Evolutionary conservation across 2,888 invertebrate genomes (phyloP), one percentile per base, ranked within the genome.

Genomic region (Pterostichus madidus): DNA sequence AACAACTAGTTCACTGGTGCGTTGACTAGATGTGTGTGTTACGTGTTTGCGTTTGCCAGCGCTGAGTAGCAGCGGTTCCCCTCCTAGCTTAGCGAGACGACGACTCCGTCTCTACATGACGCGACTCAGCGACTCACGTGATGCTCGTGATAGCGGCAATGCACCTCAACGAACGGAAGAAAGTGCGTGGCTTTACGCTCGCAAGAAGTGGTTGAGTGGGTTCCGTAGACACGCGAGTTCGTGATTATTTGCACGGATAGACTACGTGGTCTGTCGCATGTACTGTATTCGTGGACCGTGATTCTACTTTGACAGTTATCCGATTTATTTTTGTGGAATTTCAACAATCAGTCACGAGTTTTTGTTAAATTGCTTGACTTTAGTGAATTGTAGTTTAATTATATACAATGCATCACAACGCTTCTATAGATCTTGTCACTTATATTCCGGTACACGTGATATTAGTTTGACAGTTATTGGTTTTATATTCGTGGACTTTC

Each of bases 191-290:
- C 13, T 8, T 15, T 39, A 64, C 32, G 64, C 61, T n/a, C 61
- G 35, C 35, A 32, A 13, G 64, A 64, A 35, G 10, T 35, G 39
- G 39, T 39, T 39, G 39, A 39, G 39, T 39, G 4, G 39, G 71
- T 71, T 71, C 7, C 44, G 7, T 24, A 64, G 64, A 64, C 39
- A 71, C 71, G 71, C 39, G 71, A 44, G 10, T 17, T 13, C 71
- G 71, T 71, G 71, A 71, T 13, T 44, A n/a, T 71, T 44, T 7
- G 35, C 77, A 77, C 77, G 77, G 13, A 35, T 7, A 10, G 35
- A 17, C 13, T 77, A 77, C 77, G 77, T 77, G 77, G 39, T 13
- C 31, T n/a, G 13, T 17, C 2, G 56, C 77, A 77, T 77, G 77
- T 39, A 77, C 3, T 31, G 59, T 6, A 35, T 11, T 31, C 64